These are phyloP conservation scores for Vesta saturnalis DNA, from an alignment of 2,888 invertebrate genomes.

Conservation along the genomic window DNA sequence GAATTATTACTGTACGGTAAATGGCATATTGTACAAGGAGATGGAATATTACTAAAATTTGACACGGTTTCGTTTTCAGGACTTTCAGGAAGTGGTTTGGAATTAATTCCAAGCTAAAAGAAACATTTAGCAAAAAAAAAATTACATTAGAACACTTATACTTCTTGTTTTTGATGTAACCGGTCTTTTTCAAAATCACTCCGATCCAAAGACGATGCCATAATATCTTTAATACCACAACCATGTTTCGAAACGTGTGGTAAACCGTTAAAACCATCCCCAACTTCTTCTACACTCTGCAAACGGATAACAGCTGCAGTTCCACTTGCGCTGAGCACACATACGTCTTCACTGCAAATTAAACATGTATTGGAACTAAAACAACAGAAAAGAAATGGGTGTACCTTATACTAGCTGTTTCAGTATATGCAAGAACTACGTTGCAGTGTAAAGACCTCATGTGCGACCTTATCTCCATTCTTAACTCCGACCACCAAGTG, in stretches of 20 bases:
- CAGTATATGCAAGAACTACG: constrained; percentile 93
- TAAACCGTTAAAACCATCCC: constrained; percentile 48
- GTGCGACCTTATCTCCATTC: constrained; percentile 95
- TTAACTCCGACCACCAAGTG: constrained; percentile 96
- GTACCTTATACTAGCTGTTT: constrained; percentile 91
- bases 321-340: constrained; percentile 91
- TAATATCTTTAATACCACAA: constrained; percentile 51
- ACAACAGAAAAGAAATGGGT: constrained; percentile 48
- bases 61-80: constrained; percentile 52
- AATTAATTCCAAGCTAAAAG: constrained; percentile 38
- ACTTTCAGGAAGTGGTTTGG: constrained; percentile 55
- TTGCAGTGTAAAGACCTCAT: constrained; percentile 92
- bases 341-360: constrained; percentile 86
- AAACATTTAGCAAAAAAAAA: constrained; percentile 14
- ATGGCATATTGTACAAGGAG: constrained; percentile 63
- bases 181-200: constrained; percentile 65
- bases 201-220: constrained; percentile 64
- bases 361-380: constrained; percentile 25
- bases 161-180: constrained; percentile 35
- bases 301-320: constrained; percentile 88
- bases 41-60: constrained; percentile 27
- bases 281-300: constrained; percentile 60
- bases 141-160: background rate
- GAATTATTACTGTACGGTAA: constrained; percentile 82
- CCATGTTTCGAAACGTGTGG: constrained; percentile 47